These are phyloP conservation scores for Drosophila pachea DNA, from an alignment of 1,140 invertebrate genomes.

Conservation along the genomic window DNA sequence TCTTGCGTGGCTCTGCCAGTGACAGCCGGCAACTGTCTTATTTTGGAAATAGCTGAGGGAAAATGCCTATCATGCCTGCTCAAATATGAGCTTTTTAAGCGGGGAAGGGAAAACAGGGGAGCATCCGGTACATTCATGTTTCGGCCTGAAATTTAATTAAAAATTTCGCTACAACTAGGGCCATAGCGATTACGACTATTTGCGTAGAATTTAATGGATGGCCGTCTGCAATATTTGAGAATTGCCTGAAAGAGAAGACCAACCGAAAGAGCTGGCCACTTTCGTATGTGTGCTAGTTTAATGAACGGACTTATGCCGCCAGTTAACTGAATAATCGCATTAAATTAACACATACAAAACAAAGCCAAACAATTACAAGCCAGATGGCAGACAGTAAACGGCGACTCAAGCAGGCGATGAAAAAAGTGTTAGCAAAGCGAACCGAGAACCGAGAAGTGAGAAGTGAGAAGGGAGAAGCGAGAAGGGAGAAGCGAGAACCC, in stretches of 20 bases:
- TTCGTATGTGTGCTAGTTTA: neutral
- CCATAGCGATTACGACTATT: constrained; percentile 25
- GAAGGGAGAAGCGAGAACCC: constrained; percentile 30
- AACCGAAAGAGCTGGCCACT: neutral
- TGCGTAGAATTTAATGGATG: neutral
- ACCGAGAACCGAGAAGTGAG: neutral
- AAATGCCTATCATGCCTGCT: constrained; percentile 1
- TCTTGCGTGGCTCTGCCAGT: constrained; percentile 1
- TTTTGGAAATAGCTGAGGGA: constrained; percentile 2
- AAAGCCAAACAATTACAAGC: constrained; percentile 37
- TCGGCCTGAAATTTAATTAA: constrained; percentile 76
- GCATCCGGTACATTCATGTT: constrained; percentile 43
- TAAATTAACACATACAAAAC: constrained; percentile 64
- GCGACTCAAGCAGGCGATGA: constrained; percentile 14
- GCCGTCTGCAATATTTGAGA: too few relatives aligned
- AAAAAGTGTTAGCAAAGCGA: constrained; percentile 10
- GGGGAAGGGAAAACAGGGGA: too few relatives aligned
- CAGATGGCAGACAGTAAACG: constrained; percentile 15
- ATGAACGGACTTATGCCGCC: constrained; percentile 1
- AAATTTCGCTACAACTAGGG: constrained; percentile 71
- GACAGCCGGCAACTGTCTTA: constrained; percentile 6
- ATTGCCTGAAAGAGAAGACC: too few relatives aligned
- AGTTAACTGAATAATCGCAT: constrained; percentile 61
- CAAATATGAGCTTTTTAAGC: constrained; percentile 41
- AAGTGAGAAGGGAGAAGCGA: neutral